Base-by-base conservation (phyloP, 2,113 vertebrate genomes). In the Pygoscelis adeliae region DNA sequence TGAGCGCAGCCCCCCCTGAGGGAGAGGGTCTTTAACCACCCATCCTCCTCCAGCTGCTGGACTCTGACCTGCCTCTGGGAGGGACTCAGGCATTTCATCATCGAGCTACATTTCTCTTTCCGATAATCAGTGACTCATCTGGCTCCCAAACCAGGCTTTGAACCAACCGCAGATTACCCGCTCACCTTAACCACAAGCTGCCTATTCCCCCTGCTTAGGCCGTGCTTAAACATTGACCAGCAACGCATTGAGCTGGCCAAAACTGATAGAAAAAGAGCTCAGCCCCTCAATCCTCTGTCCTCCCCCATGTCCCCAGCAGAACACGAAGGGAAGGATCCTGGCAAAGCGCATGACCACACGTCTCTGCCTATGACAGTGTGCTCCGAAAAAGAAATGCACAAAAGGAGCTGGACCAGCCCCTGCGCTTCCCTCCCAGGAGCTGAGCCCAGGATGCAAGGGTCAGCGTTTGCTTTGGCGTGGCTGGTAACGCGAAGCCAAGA, bases 301-400 rank as follows among this genome's bases (percentile, higher is more conserved):
- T 81, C 0, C 1, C 3, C 3, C 11, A 0, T 0, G 5, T 14
- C 15, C 55, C 86, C 40, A 14, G 66, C 79, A 55, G 56, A 20
- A 13, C 1, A 16, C 21, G 3, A 6, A 6, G 22, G 85, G 70
- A 42, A 67, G 32, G n/a, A 19, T 27, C 44, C 65, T 2, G 6
- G 59, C 90, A 22, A 34, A 50, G 67, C 7, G 1, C 44, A 2
- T 1, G 6, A 7, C 47, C 13, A 9, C 8, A 0, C 6, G 0
- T 7, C 53, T 21, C 34, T 16, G 63, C 12, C 30, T 17, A 0
- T 0, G 5, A 11, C 55, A 16, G 22, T 0, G 3, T 5, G 55
- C 55, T 25, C 23, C 3, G 30, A 4, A 34, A 66, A 27, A 40
- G 46, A 40, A 70, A 49, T 0, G 27, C 36, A 6, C 34, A 11